phyloP scores from a whole-genome alignment of 1,140 invertebrate species.

The Armadillidium nasatum region DNA sequence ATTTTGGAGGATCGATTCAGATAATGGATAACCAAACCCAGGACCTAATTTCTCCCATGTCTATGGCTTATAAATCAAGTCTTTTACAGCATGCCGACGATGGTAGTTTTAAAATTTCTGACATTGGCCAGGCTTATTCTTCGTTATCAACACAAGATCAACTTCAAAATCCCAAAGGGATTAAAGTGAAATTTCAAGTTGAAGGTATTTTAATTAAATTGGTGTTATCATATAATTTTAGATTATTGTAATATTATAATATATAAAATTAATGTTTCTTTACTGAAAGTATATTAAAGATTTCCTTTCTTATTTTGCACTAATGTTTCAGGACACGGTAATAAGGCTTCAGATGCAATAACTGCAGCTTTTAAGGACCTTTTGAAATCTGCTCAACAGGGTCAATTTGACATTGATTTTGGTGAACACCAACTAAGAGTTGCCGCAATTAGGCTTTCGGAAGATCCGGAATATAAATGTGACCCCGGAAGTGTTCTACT shows the following conservation, averaged over 20 bases:
- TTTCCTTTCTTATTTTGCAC: no score
- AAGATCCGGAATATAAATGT: constrained; percentile 49
- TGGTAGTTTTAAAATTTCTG: no score
- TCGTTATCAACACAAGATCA: no score
- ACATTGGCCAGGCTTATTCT: no score
- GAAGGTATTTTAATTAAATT: neutral
- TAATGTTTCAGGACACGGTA: constrained; percentile 36
- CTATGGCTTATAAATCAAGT: neutral
- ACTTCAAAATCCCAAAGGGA: neutral
- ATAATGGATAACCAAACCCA: neutral
- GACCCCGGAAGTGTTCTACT: constrained; percentile 49
- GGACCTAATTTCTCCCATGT: neutral
- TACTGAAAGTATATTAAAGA: constrained; percentile 2
- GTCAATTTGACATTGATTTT: constrained; percentile 49
- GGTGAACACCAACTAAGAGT: constrained; percentile 47
- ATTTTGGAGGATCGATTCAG: neutral
- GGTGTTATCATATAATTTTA: no score
- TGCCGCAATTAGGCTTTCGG: constrained; percentile 47
- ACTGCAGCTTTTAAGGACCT: constrained; percentile 37
- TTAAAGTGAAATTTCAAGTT: constrained; percentile 2
- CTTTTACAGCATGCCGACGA: no score
- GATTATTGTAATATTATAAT: no score
- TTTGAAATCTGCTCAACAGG: constrained; percentile 47
- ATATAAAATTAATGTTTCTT: neutral
- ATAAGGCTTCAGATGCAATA: constrained; percentile 42